A percentile compares a stretch with the other conserved stretches of the same genome.
Conservation (phyloP, 1,140 invertebrate genomes). For the Philopotamus ludificatus region DNA sequence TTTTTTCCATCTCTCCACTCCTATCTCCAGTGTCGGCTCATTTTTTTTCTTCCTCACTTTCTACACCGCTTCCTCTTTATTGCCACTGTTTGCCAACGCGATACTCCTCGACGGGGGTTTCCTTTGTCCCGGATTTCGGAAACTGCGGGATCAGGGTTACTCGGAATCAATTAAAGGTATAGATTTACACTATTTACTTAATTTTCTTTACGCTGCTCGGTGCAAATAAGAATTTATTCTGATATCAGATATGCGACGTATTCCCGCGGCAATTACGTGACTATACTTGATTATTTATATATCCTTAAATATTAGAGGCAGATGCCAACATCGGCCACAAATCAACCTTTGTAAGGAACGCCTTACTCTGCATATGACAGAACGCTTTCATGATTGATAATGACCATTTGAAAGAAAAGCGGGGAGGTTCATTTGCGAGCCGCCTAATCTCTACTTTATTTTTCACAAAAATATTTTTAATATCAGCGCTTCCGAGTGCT, state of each 20-base stretch:
- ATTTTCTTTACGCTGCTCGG: background rate
- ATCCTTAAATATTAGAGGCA: constrained; percentile 21
- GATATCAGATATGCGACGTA: too few relatives aligned
- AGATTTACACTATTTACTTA: constrained; percentile 20
- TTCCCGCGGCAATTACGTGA: too few relatives aligned
- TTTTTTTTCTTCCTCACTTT: constrained; percentile 22
- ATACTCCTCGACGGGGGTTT: constrained; percentile 18
- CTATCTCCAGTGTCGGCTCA: background rate
- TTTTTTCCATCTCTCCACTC: constrained; percentile 20
- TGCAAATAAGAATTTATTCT: constrained; percentile 19
- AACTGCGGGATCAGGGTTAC: background rate
- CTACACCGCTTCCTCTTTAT: constrained; percentile 35
- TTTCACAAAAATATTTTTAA: constrained; percentile 31
- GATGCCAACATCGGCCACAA: constrained; percentile 19
- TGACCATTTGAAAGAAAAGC: constrained; percentile 41
- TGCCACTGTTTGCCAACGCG: constrained; percentile 31
- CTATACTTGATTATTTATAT: too few relatives aligned
- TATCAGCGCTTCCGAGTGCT: constrained; percentile 27
- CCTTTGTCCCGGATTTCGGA: constrained; percentile 34
- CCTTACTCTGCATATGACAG: constrained; percentile 41
- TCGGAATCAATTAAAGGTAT: constrained; percentile 39
- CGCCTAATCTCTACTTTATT: constrained; percentile 36
- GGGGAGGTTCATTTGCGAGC: constrained; percentile 41
- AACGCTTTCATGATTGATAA: constrained; percentile 41
- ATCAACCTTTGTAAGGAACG: constrained; percentile 37